phyloP scores from a whole-genome alignment of 35 echinoderm and acorn worm species.

The Eucidaris tribuloides region DNA sequence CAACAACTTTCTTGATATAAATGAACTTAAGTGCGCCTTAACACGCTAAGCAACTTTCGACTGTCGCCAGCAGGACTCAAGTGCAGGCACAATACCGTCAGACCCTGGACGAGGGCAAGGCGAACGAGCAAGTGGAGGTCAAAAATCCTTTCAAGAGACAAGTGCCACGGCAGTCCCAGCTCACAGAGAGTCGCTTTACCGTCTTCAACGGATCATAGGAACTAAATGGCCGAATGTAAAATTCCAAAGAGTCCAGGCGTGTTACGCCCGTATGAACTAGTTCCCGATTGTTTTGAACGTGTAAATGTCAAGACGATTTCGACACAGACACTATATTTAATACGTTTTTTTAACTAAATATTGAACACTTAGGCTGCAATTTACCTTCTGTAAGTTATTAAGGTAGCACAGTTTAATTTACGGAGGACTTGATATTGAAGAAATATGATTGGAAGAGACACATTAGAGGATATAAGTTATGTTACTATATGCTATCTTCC shows the following conservation, averaged over 20 bases:
- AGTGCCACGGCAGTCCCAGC: neutral
- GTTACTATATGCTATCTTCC: too few relatives aligned
- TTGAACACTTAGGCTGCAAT: too few relatives aligned
- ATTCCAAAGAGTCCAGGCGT: slow-evolving; percentile 34
- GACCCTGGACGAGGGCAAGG: slow-evolving; percentile 4
- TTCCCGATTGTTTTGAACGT: slow-evolving; percentile 5
- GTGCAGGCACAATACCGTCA: neutral
- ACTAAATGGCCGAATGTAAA: slow-evolving; percentile 29
- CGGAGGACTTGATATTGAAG: too few relatives aligned
- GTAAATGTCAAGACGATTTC: too few relatives aligned
- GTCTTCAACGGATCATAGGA: neutral
- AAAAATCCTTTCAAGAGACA: neutral
- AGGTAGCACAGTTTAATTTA: too few relatives aligned
- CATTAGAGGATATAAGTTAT: too few relatives aligned
- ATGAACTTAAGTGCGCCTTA: neutral
- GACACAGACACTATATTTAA: too few relatives aligned
- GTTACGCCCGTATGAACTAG: slow-evolving; percentile 54
- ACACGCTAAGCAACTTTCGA: neutral
- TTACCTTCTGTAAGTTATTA: too few relatives aligned
- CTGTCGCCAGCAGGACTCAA: neutral
- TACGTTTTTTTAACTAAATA: too few relatives aligned
- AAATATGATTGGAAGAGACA: too few relatives aligned
- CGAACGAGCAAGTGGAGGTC: slow-evolving; percentile 1
- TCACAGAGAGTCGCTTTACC: neutral
- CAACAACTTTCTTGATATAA: neutral